phyloP scores from a whole-genome alignment of 2,888 invertebrate genomes.

The Ptilodon capucinus region DNA sequence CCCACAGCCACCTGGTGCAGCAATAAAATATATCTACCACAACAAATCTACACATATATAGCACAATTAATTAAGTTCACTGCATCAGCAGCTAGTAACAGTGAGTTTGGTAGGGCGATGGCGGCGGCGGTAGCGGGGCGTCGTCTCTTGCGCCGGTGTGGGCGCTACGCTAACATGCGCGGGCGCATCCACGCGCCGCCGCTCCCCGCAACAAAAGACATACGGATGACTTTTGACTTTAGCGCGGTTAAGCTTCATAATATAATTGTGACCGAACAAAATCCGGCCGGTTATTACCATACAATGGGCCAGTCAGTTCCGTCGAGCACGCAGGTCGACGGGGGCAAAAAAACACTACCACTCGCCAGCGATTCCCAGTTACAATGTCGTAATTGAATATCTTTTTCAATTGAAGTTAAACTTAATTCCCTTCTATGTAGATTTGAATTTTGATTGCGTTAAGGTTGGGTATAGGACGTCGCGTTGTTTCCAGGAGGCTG shows the following conservation, averaged over 20 bases:
- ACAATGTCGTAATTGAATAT: slow-evolving; percentile 33
- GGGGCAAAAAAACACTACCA: slow-evolving; percentile 80
- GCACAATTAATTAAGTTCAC: too few species aligned
- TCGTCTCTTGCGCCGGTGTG: slow-evolving; percentile 1
- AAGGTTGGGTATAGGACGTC: slow-evolving; percentile 29
- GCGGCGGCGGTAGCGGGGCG: slow-evolving; percentile 14
- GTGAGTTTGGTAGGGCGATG: background rate
- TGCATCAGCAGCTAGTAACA: background rate
- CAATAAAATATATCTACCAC: too few species aligned
- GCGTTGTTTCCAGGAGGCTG: slow-evolving; percentile 49
- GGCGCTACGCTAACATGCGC: slow-evolving; percentile 31
- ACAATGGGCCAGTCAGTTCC: slow-evolving; percentile 79
- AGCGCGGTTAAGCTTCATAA: slow-evolving; percentile 79
- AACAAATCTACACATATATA: too few species aligned
- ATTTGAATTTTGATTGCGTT: slow-evolving; percentile 13
- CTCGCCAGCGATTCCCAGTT: slow-evolving; percentile 41
- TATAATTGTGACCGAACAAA: slow-evolving; percentile 81
- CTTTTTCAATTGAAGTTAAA: slow-evolving; percentile 24
- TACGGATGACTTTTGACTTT: slow-evolving; percentile 80
- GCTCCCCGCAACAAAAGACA: slow-evolving; percentile 59
- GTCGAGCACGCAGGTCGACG: slow-evolving; percentile 77
- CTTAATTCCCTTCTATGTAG: slow-evolving; percentile 21
- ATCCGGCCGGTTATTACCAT: slow-evolving; percentile 80
- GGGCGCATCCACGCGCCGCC: slow-evolving; percentile 44
- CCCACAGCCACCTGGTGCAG: too few species aligned